Evolutionary conservation across 2,888 invertebrate species (phyloP).

Genomic region (Dione vanillae): DNA sequence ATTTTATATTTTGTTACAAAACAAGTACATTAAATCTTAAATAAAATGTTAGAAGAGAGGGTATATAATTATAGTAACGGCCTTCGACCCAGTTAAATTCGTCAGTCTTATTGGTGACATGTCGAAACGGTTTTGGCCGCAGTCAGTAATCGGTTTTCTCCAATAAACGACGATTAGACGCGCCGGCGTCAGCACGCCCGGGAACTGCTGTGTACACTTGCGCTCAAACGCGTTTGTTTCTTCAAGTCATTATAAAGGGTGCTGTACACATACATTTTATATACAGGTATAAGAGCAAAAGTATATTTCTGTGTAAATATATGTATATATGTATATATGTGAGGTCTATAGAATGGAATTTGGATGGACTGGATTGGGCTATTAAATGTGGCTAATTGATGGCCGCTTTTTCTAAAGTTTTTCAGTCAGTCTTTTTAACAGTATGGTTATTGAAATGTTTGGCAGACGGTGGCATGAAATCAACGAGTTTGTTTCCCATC

Average conservation of each 20-base stretch:
- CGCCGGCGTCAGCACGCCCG: conserved; percentile 81
- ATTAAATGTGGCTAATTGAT: too few relatives aligned
- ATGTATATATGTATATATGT: too few relatives aligned
- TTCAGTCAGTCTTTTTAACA: too few relatives aligned
- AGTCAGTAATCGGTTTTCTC: conserved; percentile 82
- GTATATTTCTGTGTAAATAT: too few relatives aligned
- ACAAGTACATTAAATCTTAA: background rate
- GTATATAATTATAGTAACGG: conserved; percentile 43
- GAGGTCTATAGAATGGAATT: too few relatives aligned
- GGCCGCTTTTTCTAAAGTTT: too few relatives aligned
- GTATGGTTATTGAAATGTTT: too few relatives aligned
- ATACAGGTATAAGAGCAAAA: too few relatives aligned
- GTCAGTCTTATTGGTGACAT: conserved; percentile 65
- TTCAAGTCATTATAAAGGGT: background rate
- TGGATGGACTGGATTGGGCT: too few relatives aligned
- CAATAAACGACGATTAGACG: conserved; percentile 84
- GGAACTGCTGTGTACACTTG: conserved; percentile 64
- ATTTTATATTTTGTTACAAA: background rate
- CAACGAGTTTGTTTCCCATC: too few relatives aligned
- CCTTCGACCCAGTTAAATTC: conserved; percentile 39
- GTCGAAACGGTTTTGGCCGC: conserved; percentile 77
- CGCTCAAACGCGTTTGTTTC: conserved; percentile 32
- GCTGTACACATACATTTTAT: too few relatives aligned
- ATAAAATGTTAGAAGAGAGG: conserved; percentile 27
- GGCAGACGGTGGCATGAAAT: too few relatives aligned